Conservation (phyloP, 2,888 invertebrate species). For the Patella pellucida region DNA sequence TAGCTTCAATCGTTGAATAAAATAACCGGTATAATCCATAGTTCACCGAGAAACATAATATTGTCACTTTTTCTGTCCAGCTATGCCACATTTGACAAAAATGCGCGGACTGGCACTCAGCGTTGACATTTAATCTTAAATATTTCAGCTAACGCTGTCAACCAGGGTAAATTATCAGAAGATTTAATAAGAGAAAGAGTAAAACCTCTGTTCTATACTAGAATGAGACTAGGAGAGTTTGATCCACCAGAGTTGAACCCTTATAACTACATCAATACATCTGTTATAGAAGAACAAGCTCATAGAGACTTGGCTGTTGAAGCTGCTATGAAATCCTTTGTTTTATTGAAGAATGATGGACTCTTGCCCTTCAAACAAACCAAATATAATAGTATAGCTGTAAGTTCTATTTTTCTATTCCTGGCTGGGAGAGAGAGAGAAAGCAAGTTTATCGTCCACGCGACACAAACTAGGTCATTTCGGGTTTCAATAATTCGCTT, state of each 20-base stretch:
- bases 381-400: neutral
- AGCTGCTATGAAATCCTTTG: conserved; percentile 45
- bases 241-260: conserved; percentile 46
- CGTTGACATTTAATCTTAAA: too few relatives aligned
- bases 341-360: conserved; percentile 46
- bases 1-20: too few relatives aligned
- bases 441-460: too few relatives aligned
- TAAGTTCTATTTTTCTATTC: neutral
- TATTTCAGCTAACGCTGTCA: conserved; percentile 11
- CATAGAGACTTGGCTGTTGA: conserved; percentile 41
- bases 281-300: conserved; percentile 40
- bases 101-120: too few relatives aligned
- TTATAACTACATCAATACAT: conserved; percentile 38
- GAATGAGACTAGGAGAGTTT: conserved; percentile 39
- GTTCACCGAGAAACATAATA: too few relatives aligned
- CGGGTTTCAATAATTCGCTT: too few relatives aligned
- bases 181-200: conserved; percentile 18
- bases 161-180: conserved; percentile 14
- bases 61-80: too few relatives aligned
- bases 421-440: too few relatives aligned
- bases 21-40: too few relatives aligned
- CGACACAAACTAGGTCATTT: too few relatives aligned
- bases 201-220: conserved; percentile 31
- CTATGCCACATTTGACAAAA: too few relatives aligned
- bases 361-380: neutral